phyloP scores from a whole-genome alignment of 2,113 vertebrate species.

The Lathamus discolor region DNA sequence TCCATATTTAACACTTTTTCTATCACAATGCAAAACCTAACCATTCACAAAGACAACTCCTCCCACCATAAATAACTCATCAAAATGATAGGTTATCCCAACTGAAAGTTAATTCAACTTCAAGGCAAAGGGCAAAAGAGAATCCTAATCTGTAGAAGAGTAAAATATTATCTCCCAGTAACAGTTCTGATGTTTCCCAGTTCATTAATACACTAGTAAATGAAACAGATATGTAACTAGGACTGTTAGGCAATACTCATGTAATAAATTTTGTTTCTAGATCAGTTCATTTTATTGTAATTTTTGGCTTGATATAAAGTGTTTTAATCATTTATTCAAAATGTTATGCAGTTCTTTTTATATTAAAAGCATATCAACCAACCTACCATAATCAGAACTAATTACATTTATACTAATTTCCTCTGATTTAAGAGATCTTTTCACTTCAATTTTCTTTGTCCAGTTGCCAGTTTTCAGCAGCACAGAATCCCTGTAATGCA shows the following conservation, averaged over 20 bases:
- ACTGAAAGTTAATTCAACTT: neutral
- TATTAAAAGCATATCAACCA: slow-evolving; percentile 11
- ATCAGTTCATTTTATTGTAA: neutral
- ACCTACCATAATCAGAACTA: slow-evolving; percentile 94
- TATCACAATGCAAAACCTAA: neutral
- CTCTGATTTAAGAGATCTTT: slow-evolving; percentile 80
- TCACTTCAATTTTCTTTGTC: slow-evolving; percentile 89
- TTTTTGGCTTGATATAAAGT: neutral
- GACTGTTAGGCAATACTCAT: neutral
- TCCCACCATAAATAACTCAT: neutral
- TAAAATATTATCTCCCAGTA: neutral
- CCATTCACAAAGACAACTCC: neutral
- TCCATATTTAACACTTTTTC: neutral
- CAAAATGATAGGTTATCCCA: neutral
- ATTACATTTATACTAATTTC: slow-evolving; percentile 90
- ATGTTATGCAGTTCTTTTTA: neutral
- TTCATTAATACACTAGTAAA: neutral
- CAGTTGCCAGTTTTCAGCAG: slow-evolving; percentile 88
- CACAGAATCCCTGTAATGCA: slow-evolving; percentile 80
- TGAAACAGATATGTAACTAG: neutral
- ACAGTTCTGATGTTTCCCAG: neutral
- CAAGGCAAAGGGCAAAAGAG: neutral
- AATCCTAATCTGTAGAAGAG: neutral
- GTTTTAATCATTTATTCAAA: neutral
- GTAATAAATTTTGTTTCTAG: neutral